A percentile compares a stretch with the other conserved stretches of the same genome.
These are phyloP conservation scores for Penaeus chinensis DNA, from an alignment of 1,140 invertebrate genomes.

Conservation along the genomic window DNA sequence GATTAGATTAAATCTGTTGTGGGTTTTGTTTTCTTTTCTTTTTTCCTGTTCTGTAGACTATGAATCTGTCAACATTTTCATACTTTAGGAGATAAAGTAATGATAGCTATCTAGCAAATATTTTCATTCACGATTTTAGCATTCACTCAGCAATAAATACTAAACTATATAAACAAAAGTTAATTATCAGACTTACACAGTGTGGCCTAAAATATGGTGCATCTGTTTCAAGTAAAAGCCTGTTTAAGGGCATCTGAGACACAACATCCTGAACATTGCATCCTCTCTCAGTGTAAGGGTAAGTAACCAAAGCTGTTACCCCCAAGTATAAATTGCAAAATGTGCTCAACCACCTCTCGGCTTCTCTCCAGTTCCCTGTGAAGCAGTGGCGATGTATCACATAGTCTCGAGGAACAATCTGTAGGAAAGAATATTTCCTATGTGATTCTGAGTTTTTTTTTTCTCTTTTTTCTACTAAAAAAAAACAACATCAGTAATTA, in stretches of 20 bases:
- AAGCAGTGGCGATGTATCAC: slow-evolving; percentile 71
- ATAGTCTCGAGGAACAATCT: slow-evolving; percentile 68
- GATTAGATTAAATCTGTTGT: no score
- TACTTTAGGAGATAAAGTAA: background rate
- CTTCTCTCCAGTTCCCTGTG: slow-evolving; percentile 67
- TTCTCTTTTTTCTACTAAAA: no score
- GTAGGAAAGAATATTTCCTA: slow-evolving; percentile 10
- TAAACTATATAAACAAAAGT: background rate
- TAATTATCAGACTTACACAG: slow-evolving; percentile 47
- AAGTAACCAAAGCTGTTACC: slow-evolving; percentile 70
- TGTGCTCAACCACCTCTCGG: slow-evolving; percentile 67
- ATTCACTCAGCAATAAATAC: background rate
- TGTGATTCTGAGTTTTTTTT: no score
- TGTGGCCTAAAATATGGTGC: slow-evolving; percentile 71
- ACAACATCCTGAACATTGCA: slow-evolving; percentile 67
- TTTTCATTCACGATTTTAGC: no score
- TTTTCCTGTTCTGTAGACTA: background rate
- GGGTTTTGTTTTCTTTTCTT: background rate
- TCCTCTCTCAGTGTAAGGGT: slow-evolving; percentile 63
- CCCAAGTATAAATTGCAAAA: slow-evolving; percentile 70
- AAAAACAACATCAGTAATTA: no score
- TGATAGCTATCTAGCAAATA: background rate
- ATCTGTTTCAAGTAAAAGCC: slow-evolving; percentile 71
- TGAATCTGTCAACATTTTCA: background rate
- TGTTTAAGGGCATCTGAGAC: slow-evolving; percentile 68